A percentile compares a stretch with the other conserved stretches of the same genome.
Conservation (phyloP, 2,888 invertebrate genomes). For the Caenorhabditis zanzibari region DNA sequence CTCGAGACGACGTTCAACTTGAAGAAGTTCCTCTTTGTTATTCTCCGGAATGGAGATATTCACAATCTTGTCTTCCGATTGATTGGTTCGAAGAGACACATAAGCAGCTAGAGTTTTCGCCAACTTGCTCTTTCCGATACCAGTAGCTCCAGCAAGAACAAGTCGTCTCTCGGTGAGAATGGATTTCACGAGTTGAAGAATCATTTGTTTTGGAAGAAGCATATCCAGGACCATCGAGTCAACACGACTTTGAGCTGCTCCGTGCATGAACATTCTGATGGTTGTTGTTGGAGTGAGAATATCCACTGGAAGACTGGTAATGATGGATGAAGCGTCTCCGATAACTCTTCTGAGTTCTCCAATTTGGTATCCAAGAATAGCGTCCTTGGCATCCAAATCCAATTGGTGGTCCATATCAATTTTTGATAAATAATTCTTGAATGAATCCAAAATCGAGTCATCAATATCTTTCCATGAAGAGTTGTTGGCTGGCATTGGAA, state of each 20-base stretch:
- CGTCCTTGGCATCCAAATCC: slow-evolving; percentile 89
- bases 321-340: slow-evolving; percentile 22
- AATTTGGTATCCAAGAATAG: slow-evolving; percentile 94
- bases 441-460: slow-evolving; percentile 72
- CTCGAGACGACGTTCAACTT: slow-evolving; percentile 71
- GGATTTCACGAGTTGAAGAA: slow-evolving; percentile 93
- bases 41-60: slow-evolving; percentile 79
- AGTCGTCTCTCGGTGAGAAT: slow-evolving; percentile 94
- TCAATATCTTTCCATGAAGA: slow-evolving; percentile 80
- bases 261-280: slow-evolving; percentile 79
- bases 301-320: slow-evolving; percentile 70
- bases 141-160: slow-evolving; percentile 92
- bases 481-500: slow-evolving; percentile 70
- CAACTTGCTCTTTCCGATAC: slow-evolving; percentile 88
- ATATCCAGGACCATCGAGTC: slow-evolving; percentile 88
- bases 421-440: slow-evolving; percentile 88
- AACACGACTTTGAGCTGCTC: slow-evolving; percentile 91
- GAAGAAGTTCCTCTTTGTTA: slow-evolving; percentile 69
- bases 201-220: slow-evolving; percentile 84
- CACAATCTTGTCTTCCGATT: slow-evolving; percentile 68
- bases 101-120: slow-evolving; percentile 96
- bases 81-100: slow-evolving; percentile 86
- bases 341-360: slow-evolving; percentile 84
- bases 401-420: slow-evolving; percentile 95
- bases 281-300: slow-evolving; percentile 76